Evolutionary conservation across 2,888 invertebrate genomes (phyloP), one percentile per base, ranked within the genome.

Genomic region (Aplocera efformata): DNA sequence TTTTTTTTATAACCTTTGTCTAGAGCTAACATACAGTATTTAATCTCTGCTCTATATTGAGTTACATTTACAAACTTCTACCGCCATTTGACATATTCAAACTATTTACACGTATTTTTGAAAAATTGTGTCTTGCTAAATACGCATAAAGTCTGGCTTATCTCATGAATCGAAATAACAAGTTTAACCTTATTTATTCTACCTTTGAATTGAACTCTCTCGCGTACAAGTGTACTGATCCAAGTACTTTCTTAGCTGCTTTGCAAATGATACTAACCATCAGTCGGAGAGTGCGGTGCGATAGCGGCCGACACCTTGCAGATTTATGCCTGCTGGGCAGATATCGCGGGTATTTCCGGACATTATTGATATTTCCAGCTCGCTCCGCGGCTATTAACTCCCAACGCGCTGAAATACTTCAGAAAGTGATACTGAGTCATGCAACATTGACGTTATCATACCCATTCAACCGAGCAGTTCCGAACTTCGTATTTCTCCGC

Each of bases 241-340:
- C 46, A 50, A 81, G 78, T 78, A 78, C 74, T 84, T 79, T 69
- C 66, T 76, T 71, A 78, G 80, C 81, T 79, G 79, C 79, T 84
- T 85, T 72, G 76, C 83, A 77, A 81, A 81, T 84, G 86, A 88
- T 84, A 79, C 69, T 79, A 84, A 85, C 81, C 86, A 86, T 85
- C 79, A 72, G 72, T 58, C 79, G 63, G 78, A 75, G 81, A 79
- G 79, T 73, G 77, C 72, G 76, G 78, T 58, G 71, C 73, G 82
- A 80, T 85, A 83, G 72, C 66, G 66, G 67, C 83, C 73, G 84
- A 83, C 82, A 83, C 76, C 81, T 79, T 68, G 71, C 79, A 77
- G 79, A 85, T 84, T 85, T 85, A 85, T 81, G 60, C 57, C 68
- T 60, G 53, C 62, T 56, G 54, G 57, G 59, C 69, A 63, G 80